A percentile compares a stretch with the other conserved stretches of the same genome.
Evolutionary conservation across 2,888 invertebrate species (phyloP).

Genomic region (Xylota segnis): DNA sequence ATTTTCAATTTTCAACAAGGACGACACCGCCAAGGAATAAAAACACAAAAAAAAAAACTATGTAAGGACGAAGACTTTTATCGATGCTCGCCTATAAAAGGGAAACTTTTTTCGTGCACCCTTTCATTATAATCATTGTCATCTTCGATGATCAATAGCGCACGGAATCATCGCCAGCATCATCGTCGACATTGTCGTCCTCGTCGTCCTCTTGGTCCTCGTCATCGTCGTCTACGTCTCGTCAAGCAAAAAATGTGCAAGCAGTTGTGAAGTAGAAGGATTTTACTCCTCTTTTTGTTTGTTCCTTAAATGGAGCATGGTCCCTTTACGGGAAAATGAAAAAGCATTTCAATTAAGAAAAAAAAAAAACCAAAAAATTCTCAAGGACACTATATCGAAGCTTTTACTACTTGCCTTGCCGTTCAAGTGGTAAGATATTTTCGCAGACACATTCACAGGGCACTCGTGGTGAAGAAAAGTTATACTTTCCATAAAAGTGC

Average conservation of each 20-base stretch:
- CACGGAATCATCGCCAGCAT: conserved; percentile 46
- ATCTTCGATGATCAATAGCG: conserved; percentile 61
- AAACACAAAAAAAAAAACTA: conserved; percentile 7
- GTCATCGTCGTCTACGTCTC: conserved; percentile 8
- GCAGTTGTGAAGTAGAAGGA: conserved; percentile 47
- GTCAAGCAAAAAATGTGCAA: conserved; percentile 36
- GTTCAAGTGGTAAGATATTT: conserved; percentile 32
- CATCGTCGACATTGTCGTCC: conserved; percentile 17
- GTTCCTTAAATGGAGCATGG: conserved; percentile 34
- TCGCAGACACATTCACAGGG: conserved; percentile 16
- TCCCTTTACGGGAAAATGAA: conserved; percentile 22
- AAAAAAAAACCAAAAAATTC: conserved; percentile 25
- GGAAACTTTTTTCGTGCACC: conserved; percentile 44
- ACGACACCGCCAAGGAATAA: not conserved
- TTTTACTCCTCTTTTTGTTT: not conserved
- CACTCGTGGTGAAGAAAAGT: not conserved
- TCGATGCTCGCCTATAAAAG: conserved; percentile 55
- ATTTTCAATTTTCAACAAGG: conserved; percentile 62
- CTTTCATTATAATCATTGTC: conserved; percentile 64
- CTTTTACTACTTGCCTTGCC: conserved; percentile 34
- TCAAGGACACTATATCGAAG: conserved; percentile 39
- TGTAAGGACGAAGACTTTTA: conserved; percentile 29
- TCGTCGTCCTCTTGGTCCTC: conserved; percentile 7
- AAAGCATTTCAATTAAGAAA: conserved; percentile 32
- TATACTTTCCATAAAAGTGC: conserved; percentile 25